Evolutionary conservation across 2,113 vertebrate species (phyloP).

Genomic region (Sarotherodon lohbergeri): DNA sequence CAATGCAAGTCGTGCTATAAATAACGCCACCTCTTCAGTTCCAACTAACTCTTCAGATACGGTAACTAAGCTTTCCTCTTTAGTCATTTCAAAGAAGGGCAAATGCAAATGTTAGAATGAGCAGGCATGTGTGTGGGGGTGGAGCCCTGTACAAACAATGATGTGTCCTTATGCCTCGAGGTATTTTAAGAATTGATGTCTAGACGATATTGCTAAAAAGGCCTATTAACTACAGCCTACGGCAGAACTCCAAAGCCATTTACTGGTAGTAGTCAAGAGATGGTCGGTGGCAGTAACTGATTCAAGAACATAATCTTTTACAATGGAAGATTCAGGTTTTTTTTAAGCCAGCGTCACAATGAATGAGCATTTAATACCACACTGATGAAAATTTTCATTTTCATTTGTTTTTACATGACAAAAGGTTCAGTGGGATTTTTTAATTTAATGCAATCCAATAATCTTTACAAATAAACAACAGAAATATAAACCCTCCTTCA

Average conservation of each 20-base stretch:
- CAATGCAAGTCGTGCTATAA: not conserved
- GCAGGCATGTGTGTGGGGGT: not conserved
- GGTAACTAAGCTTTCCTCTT: not conserved
- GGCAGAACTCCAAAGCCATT: not conserved
- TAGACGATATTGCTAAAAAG: constrained; percentile 46
- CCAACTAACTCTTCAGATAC: not conserved
- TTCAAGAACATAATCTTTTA: not conserved
- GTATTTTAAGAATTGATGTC: constrained; percentile 55
- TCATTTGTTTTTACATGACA: not conserved
- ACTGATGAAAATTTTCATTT: not conserved
- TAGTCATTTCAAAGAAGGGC: not conserved
- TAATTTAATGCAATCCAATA: not conserved
- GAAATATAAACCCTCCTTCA: not conserved
- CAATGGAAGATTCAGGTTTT: not conserved
- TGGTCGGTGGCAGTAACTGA: not conserved
- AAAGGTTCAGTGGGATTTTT: not conserved
- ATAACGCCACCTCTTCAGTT: not conserved
- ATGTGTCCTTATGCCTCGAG: constrained; percentile 15
- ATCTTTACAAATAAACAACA: not conserved
- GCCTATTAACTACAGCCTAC: constrained; percentile 36
- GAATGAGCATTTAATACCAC: not conserved
- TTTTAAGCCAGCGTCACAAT: not conserved
- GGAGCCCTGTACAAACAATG: constrained; percentile 22
- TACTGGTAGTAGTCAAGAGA: not conserved
- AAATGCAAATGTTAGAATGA: not conserved